Base-by-base conservation (phyloP, 1,140 invertebrate genomes). In the Trachelipus rathkii region DNA sequence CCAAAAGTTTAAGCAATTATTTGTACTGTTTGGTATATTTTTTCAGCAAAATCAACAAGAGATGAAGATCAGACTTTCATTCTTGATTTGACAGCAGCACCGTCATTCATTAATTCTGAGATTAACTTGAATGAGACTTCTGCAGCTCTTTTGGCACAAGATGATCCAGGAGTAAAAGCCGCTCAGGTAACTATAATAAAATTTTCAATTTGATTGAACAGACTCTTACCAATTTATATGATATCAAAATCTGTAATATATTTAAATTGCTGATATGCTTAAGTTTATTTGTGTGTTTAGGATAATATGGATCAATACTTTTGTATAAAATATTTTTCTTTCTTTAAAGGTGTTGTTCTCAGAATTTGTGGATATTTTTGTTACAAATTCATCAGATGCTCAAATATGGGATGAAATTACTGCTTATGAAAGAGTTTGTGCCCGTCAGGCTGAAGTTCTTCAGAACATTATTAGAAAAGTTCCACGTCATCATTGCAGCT, bases 341-440 rank as follows among this genome's bases (percentile, higher is more conserved):
- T 60, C 8, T 60, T 60, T 60, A 3, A 60, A 60, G 50, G 50
- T 60, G 19, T 19, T 60, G 11, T 60, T 60, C 50, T 60, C 50
- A 15, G 50, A 60, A 60, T 60, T 60, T 60, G 50, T 60, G 2
- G 50, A 60, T 19, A 60, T 60, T 8, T 60, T 15, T 60, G 50
- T 60, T 60, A 60, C 50, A 13, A 13, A 60, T 19, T 60, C 50
- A 8, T 60, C 50, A 19, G 50, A 60, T 60, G 50, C 50, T 60
- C 50, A 60, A 19, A 60, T 60, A 13, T 60, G 50, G 50, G 50
- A 60, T 60, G 50, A 60, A 60, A 60, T 60, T 60, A 15, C 50
- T 19, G 50, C 50, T 1, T 60, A 60, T 60, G 50, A 60, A 60
- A 60, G 50, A 60, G 50, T 60, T 60, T 60, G 50, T 19, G 50